Evolutionary conservation across 2,888 invertebrate genomes (phyloP), one percentile per base, ranked within the genome.

Genomic region (Antheraea yamamai): DNA sequence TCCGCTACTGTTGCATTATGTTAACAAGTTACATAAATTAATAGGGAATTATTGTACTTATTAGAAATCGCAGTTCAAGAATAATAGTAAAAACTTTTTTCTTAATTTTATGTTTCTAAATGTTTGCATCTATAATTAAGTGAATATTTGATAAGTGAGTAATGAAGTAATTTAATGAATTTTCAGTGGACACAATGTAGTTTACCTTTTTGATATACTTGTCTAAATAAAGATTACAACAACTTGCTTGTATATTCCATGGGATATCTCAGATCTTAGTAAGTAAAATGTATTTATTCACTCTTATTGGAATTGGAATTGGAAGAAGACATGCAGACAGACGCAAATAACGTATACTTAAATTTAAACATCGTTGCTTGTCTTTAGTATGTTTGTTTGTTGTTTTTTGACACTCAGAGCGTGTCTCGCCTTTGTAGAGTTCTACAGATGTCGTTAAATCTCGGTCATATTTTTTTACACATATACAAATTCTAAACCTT

Each of bases 271-370:
- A 7, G 26, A 64, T 64, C 14, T 64, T 16, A 30, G 26, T 26
- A 30, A 30, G 2, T 16, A 66, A 30, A 66, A 7, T 39, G 35
- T 39, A 16, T 61, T 23, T 61, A 23, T 30, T 66, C 20, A 64
- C 30, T 70, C 20, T 39, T 20, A 70, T 39, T 70, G 20, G 39
- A 70, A 70, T 70, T n/a, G n/a, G n/a, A n/a, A 26, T 30, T 66
- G 20, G 7, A 70, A 39, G 35, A n/a, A 39, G 39, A 70, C 39
- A 39, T 39, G 70, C 70, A 70, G 70, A 70, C 70, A 70, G 39
- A 70, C 70, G 39, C 39, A 70, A 70, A 70, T 70, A 70, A 6
- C 35, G 0, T 4, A n/a, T 23, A 70, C n/a, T 70, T 70, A 70
- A n/a, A 39, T 70, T 39, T 70, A 70, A 70, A 35, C 70, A n/a